Percentiles rank a stretch among this genome's conserved stretches.
Evolutionary conservation across 2,113 vertebrate species (phyloP).

Genomic region (Osmerus eperlanus): DNA sequence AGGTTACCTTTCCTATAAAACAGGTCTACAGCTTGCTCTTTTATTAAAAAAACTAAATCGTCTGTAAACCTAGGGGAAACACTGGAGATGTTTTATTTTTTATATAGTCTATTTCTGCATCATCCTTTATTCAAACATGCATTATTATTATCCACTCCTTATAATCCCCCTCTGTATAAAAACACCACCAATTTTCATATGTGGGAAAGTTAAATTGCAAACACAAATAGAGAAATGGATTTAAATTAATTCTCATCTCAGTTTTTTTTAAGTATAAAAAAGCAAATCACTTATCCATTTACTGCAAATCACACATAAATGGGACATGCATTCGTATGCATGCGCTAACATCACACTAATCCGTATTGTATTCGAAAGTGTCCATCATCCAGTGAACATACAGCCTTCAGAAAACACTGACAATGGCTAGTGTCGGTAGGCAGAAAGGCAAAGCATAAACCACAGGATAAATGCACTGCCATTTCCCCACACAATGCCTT

Average conservation of each 20-base stretch:
- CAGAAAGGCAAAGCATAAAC: conserved; percentile 31
- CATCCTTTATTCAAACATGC: conserved; percentile 11
- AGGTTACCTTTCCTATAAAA: too few species aligned
- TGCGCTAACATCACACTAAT: conserved; percentile 38
- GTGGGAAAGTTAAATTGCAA: too few species aligned
- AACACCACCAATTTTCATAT: too few species aligned
- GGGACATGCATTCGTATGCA: conserved; percentile 21
- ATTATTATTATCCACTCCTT: too few species aligned
- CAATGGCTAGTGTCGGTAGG: conserved; percentile 55
- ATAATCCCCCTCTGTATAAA: too few species aligned
- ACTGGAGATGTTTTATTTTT: conserved; percentile 26
- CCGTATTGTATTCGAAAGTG: conserved; percentile 35
- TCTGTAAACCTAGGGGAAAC: too few species aligned
- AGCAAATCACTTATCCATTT: conserved; percentile 15
- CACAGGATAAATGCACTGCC: conserved; percentile 31
- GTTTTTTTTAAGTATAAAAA: conserved; percentile 9
- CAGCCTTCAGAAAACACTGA: conserved; percentile 26
- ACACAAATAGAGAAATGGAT: too few species aligned
- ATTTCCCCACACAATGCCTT: conserved; percentile 51
- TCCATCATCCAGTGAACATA: conserved; percentile 42
- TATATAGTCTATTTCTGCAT: conserved; percentile 31
- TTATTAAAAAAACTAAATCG: too few species aligned
- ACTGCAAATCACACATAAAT: conserved; percentile 28
- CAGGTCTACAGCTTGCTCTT: too few species aligned
- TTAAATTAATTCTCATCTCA: background rate